Conservation (phyloP, 1,140 invertebrate genomes). For the Nasonia giraulti region DNA sequence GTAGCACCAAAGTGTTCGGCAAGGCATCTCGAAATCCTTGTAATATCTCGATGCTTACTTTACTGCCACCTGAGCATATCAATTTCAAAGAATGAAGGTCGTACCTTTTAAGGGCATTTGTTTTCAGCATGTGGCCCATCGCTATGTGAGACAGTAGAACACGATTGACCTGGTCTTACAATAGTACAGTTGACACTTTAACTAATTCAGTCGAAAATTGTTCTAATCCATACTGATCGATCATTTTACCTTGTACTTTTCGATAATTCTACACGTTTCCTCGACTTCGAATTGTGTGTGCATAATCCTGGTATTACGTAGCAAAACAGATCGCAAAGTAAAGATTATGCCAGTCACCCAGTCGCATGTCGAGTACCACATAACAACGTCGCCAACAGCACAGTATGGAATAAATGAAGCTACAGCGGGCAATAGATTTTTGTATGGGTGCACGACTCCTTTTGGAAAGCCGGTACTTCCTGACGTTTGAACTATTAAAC, state of each 20-base stretch:
- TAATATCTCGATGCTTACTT: neutral
- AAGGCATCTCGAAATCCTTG: neutral
- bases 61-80: neutral
- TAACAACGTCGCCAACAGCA: neutral
- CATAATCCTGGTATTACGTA: constrained; percentile 39
- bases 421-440: neutral
- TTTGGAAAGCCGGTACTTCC: constrained; percentile 37
- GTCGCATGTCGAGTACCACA: constrained; percentile 39
- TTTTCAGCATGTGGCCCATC: neutral
- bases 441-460: constrained; percentile 17
- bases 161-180: neutral
- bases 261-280: constrained; percentile 51
- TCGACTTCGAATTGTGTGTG: constrained; percentile 44
- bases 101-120: neutral
- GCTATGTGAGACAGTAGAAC: neutral
- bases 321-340: neutral
- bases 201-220: no score
- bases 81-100: neutral
- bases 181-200: no score
- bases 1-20: neutral
- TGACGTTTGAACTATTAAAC: constrained; percentile 27
- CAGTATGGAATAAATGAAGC: neutral
- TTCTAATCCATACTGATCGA: no score
- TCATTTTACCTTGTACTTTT: constrained; percentile 55
- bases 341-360: constrained; percentile 49